phyloP scores from a whole-genome alignment of 2,888 invertebrate genomes.

The Cataglyphis livida region DNA sequence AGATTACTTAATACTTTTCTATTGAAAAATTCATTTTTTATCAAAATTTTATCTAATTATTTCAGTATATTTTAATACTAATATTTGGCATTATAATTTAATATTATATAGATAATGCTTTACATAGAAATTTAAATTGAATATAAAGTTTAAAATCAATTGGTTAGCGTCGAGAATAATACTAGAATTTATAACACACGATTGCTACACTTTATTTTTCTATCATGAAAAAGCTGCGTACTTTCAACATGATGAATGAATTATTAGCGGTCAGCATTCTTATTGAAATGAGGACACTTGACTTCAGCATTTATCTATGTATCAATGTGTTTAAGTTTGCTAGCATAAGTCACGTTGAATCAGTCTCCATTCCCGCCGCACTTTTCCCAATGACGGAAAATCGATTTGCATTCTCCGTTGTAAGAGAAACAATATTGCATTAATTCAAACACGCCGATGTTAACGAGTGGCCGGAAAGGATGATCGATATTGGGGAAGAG shows the following conservation, averaged over 20 bases:
- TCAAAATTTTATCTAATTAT: neutral
- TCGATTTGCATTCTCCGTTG: slow-evolving; percentile 32
- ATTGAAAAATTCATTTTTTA: neutral
- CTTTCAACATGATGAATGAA: neutral
- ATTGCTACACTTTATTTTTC: neutral
- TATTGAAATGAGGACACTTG: slow-evolving; percentile 19
- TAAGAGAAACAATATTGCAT: slow-evolving; percentile 41
- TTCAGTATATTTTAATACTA: neutral
- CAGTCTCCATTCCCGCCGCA: neutral
- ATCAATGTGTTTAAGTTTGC: neutral
- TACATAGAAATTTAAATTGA: slow-evolving; percentile 9
- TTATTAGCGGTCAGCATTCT: neutral
- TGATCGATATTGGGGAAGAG: slow-evolving; percentile 12
- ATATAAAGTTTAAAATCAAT: neutral
- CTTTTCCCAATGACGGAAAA: slow-evolving; percentile 25
- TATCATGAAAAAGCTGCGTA: neutral
- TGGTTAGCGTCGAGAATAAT: neutral
- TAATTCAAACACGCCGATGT: slow-evolving; percentile 18
- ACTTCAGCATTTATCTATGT: slow-evolving; percentile 19
- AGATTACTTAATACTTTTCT: neutral
- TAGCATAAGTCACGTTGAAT: slow-evolving; percentile 25
- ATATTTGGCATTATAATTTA: neutral
- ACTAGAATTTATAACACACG: neutral
- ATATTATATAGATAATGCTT: neutral
- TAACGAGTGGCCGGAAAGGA: neutral